Evolutionary conservation across 2,888 invertebrate genomes (phyloP), one percentile per base, ranked within the genome.

Genomic region (Erebia epiphron): DNA sequence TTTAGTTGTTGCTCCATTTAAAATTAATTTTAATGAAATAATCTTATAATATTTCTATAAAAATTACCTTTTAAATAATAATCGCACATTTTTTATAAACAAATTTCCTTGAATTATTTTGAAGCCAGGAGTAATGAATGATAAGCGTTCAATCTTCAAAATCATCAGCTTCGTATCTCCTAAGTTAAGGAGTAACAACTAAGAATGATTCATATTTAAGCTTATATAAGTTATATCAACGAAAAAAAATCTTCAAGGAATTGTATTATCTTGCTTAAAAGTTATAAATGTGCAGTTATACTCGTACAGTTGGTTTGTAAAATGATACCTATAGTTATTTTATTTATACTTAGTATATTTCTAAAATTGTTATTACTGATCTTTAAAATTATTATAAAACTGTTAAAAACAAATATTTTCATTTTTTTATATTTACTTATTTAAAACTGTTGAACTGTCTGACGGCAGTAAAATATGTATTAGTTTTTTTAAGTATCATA

Each of bases 201-300:
- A 14, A 46, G 43, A 4, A 52, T n/a, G 7, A n/a, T 52, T 8
- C 10, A 43, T 43, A 43, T 0, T 1, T 52, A 16, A 46, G 11
- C 11, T 13, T 13, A 46, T 0, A 13, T 46, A 58, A 9, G 26
- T 21, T 63, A 49, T 18, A 50, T 18, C 3, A 63, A 63, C 54
- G 61, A 14, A 41, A 77, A 65, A 72, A 69, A 78, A 79, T 77
- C 78, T 81, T 54, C 67, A 69, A 80, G 82, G 82, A 83, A 82
- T 83, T 83, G 79, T 57, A 75, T 69, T 61, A 67, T 72, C 50
- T 46, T 21, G 18, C 18, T 43, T 66, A 11, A 21, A 21, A 46
- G 18, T 41, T 61, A 26, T 26, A 43, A 61, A 58, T 61, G 18
- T 16, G 41, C 35, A n/a, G 18, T 18, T 43, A 43, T 18, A n/a